Conservation (phyloP, 2,888 invertebrate species). For the Gerosis bhagava region DNA sequence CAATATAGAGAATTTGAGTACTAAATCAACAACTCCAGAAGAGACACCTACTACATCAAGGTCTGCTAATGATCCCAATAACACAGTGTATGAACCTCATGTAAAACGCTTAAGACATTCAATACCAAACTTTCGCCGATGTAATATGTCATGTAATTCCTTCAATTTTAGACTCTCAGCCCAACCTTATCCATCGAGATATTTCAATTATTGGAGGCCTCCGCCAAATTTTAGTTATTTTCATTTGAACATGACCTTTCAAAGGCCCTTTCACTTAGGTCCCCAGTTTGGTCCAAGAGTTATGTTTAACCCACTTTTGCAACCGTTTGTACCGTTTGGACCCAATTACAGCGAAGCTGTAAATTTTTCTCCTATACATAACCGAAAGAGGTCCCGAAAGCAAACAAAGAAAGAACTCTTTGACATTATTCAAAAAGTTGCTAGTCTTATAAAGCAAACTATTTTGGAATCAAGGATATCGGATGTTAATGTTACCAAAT, state of each 20-base stretch:
- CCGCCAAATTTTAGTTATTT: conserved; percentile 42
- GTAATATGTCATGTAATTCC: no score
- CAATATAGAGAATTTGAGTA: conserved; percentile 47
- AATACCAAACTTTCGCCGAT: no score
- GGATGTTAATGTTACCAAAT: conserved; percentile 40
- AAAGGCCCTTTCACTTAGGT: conserved; percentile 43
- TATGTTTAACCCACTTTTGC: not conserved
- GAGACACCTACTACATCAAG: conserved; percentile 1
- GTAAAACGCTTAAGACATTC: no score
- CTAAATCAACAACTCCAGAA: conserved; percentile 35
- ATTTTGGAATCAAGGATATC: conserved; percentile 21
- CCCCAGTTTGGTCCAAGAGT: conserved; percentile 10
- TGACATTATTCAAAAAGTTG: conserved; percentile 46
- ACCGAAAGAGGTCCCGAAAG: conserved; percentile 41
- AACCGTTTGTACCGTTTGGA: not conserved
- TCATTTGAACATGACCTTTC: conserved; percentile 47
- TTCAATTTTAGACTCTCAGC: conserved; percentile 11
- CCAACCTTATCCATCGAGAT: conserved; percentile 33
- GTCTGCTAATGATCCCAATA: not conserved
- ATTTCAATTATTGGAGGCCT: conserved; percentile 46
- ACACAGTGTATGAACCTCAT: no score
- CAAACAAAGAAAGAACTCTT: conserved; percentile 42
- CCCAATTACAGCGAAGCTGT: not conserved
- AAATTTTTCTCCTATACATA: conserved; percentile 4
- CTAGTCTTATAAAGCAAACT: conserved; percentile 46